A percentile compares a stretch with the other conserved stretches of the same genome.
phyloP scores from a whole-genome alignment of 2,113 vertebrate species.

The Dicentrarchus labrax region DNA sequence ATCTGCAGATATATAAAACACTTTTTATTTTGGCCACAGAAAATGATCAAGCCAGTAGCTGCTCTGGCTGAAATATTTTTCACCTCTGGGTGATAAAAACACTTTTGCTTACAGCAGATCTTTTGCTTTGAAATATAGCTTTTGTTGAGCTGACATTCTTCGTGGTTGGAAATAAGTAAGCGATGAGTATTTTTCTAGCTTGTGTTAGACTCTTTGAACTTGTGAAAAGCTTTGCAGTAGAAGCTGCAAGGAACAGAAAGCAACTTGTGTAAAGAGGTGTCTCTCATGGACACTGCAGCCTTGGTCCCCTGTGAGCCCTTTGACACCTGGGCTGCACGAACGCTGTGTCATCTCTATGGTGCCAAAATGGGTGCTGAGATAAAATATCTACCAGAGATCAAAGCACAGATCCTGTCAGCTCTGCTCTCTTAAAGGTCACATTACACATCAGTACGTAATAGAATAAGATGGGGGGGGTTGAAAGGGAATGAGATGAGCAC shows the following conservation, averaged over 20 bases:
- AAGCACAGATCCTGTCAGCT: slow-evolving; percentile 53
- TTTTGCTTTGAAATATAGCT: slow-evolving; percentile 15
- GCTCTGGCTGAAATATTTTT: not conserved
- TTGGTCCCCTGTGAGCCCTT: slow-evolving; percentile 25
- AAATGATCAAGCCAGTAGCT: not conserved
- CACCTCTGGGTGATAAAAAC: slow-evolving; percentile 1
- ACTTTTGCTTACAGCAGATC: slow-evolving; percentile 8
- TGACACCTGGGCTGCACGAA: slow-evolving; percentile 46
- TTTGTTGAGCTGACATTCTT: slow-evolving; percentile 12
- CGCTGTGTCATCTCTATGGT: slow-evolving; percentile 30
- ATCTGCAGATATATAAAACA: not conserved
- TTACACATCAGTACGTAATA: slow-evolving; percentile 45
- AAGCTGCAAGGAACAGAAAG: slow-evolving; percentile 22
- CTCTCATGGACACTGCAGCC: slow-evolving; percentile 20
- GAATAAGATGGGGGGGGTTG: slow-evolving; percentile 29
- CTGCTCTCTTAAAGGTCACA: slow-evolving; percentile 59
- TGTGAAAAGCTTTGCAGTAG: slow-evolving; percentile 17
- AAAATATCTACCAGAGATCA: slow-evolving; percentile 63
- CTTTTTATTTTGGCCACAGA: not conserved
- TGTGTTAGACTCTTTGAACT: slow-evolving; percentile 31
- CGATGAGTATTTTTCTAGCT: slow-evolving; percentile 6
- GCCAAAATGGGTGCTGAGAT: slow-evolving; percentile 39
- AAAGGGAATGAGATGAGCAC: slow-evolving; percentile 33
- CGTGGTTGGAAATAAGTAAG: slow-evolving; percentile 8
- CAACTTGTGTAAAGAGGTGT: slow-evolving; percentile 15